phyloP scores from a whole-genome alignment of 1,140 invertebrate species.

The Drosophila obscura region DNA sequence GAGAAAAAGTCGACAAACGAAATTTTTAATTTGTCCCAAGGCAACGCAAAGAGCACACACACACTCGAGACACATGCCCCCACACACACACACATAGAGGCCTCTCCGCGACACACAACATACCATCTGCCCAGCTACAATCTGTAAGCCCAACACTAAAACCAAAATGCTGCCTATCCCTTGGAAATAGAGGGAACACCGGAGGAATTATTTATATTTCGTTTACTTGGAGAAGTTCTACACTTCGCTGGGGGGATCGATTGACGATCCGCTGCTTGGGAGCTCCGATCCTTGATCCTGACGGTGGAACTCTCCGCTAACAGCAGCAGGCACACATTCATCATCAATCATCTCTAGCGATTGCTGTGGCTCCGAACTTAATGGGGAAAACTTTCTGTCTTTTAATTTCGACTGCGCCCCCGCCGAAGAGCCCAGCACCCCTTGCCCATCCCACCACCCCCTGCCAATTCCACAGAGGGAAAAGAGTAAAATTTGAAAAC shows the following conservation, averaged over 20 bases:
- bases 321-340: conserved; percentile 1
- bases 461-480: background rate
- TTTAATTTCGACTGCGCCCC: conserved; percentile 9
- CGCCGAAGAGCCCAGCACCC: too few species aligned
- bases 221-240: too few species aligned
- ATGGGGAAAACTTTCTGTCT: conserved; percentile 36
- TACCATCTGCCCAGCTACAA: too few species aligned
- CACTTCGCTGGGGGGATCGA: too few species aligned
- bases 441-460: background rate
- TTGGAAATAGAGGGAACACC: background rate
- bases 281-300: background rate
- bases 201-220: too few species aligned
- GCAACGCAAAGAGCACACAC: conserved; percentile 53
- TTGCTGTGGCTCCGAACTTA: conserved; percentile 34
- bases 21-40: conserved; percentile 82
- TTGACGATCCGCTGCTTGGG: too few species aligned
- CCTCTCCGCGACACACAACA: too few species aligned
- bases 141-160: too few species aligned
- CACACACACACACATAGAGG: conserved; percentile 14
- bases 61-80: background rate
- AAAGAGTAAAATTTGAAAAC: conserved; percentile 25
- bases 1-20: conserved; percentile 77
- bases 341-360: conserved; percentile 34
- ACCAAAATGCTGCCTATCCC: background rate
- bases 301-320: background rate